Evolutionary conservation across 2,113 vertebrate genomes (phyloP).

Genomic region (Leptobrachium leishanense): DNA sequence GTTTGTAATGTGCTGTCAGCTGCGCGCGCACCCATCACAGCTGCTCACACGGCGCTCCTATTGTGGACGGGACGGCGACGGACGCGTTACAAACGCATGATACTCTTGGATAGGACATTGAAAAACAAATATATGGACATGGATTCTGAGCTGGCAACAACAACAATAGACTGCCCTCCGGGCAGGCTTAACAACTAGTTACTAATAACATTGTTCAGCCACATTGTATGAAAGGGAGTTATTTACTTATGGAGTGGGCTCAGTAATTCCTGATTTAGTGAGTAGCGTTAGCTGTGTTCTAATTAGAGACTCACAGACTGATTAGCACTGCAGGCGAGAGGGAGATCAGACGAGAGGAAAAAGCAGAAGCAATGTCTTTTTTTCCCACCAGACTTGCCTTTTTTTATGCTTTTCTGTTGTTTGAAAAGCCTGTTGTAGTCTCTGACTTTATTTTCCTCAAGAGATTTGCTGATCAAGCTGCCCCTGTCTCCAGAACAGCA

Average conservation of each 20-base stretch:
- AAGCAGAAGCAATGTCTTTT: constrained; percentile 30
- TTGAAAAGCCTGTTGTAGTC: constrained; percentile 40
- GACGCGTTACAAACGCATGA: too few species aligned
- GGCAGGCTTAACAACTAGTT: neutral
- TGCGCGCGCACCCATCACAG: too few species aligned
- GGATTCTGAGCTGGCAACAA: too few species aligned
- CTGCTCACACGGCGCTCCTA: too few species aligned
- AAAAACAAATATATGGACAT: too few species aligned
- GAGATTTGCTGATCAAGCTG: constrained; percentile 55
- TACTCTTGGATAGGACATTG: too few species aligned
- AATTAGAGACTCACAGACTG: constrained; percentile 64
- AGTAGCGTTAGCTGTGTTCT: constrained; percentile 52
- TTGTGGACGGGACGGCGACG: too few species aligned
- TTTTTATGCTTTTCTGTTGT: constrained; percentile 56
- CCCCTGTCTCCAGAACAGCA: constrained; percentile 52
- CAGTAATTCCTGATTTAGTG: constrained; percentile 49
- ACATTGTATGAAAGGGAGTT: constrained; percentile 45
- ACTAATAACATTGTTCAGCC: constrained; percentile 41
- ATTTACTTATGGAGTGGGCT: constrained; percentile 44
- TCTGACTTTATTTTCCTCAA: constrained; percentile 35
- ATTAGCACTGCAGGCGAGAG: constrained; percentile 56
- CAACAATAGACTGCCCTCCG: too few species aligned
- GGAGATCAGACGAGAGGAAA: constrained; percentile 53
- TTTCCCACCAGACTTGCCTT: constrained; percentile 53
- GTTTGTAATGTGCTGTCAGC: too few species aligned